Percentiles rank a stretch among this genome's conserved stretches.
Evolutionary conservation across 2,888 invertebrate species (phyloP).

Genomic region (Pseudococcus viburni): DNA sequence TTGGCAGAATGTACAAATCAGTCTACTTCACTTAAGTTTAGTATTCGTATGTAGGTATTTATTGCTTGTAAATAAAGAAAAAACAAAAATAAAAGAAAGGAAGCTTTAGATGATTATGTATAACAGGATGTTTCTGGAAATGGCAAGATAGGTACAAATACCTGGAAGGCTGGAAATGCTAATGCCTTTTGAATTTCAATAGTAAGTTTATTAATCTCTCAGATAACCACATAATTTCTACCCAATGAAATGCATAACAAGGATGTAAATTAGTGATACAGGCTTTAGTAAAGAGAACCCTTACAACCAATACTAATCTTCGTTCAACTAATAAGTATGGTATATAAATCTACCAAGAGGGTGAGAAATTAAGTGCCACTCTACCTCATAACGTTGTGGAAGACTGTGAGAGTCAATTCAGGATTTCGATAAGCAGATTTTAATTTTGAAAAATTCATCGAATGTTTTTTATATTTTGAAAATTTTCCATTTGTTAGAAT

Average conservation of each 20-base stretch:
- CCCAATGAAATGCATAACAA: conserved; percentile 28
- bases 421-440: background rate
- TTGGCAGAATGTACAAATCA: background rate
- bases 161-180: background rate
- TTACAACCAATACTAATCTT: conserved; percentile 18
- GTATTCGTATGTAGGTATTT: background rate
- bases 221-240: conserved; percentile 24
- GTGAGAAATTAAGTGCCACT: background rate
- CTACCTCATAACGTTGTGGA: background rate
- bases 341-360: too few relatives aligned
- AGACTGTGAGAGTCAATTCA: background rate
- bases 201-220: conserved; percentile 15
- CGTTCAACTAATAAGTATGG: background rate
- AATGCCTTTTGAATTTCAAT: conserved; percentile 4
- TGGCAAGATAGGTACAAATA: background rate
- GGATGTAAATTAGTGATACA: conserved; percentile 45
- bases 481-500: too few relatives aligned
- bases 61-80: background rate
- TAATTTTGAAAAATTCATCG: background rate
- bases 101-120: background rate
- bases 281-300: background rate
- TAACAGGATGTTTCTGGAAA: background rate
- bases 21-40: background rate
- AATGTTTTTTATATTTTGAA: too few relatives aligned
- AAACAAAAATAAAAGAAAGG: background rate